These are phyloP conservation scores for Oscheius sp. DNA, from an alignment of 2,888 invertebrate species.

Conservation along the genomic window DNA sequence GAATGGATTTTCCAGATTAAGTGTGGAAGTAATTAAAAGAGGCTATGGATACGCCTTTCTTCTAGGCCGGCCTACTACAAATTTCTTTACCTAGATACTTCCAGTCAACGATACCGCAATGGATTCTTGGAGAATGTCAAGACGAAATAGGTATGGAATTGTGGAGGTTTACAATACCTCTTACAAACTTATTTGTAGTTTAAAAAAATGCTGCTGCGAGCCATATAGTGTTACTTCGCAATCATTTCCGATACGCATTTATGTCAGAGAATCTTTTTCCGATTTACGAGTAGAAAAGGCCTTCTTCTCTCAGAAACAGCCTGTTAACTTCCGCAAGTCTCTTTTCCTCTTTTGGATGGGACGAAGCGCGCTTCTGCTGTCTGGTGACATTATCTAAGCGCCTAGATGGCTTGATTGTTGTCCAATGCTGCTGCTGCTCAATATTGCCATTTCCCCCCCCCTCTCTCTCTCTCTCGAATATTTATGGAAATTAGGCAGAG, in stretches of 20 bases:
- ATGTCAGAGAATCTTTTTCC: too few relatives aligned
- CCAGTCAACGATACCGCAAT: not conserved
- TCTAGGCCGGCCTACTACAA: not conserved
- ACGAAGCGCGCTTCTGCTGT: not conserved
- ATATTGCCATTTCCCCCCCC: not conserved
- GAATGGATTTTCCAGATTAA: too few relatives aligned
- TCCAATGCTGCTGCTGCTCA: not conserved
- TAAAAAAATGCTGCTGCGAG: not conserved
- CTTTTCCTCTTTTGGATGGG: too few relatives aligned
- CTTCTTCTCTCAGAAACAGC: too few relatives aligned
- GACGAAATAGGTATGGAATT: not conserved
- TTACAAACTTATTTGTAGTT: not conserved
- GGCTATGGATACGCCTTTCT: too few relatives aligned
- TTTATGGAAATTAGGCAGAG: too few relatives aligned
- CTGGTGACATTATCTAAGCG: conserved; percentile 7
- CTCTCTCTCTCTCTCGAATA: not conserved
- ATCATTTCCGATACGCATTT: too few relatives aligned
- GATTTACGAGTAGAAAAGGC: too few relatives aligned
- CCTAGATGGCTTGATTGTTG: conserved; percentile 1
- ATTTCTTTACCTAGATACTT: not conserved
- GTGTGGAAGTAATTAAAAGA: too few relatives aligned
- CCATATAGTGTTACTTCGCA: too few relatives aligned
- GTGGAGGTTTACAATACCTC: not conserved
- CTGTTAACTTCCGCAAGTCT: too few relatives aligned
- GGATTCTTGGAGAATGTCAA: not conserved